Evolutionary conservation across 1,140 invertebrate genomes (phyloP), one percentile per base, ranked within the genome.

Genomic region (Chlorops oryzae): DNA sequence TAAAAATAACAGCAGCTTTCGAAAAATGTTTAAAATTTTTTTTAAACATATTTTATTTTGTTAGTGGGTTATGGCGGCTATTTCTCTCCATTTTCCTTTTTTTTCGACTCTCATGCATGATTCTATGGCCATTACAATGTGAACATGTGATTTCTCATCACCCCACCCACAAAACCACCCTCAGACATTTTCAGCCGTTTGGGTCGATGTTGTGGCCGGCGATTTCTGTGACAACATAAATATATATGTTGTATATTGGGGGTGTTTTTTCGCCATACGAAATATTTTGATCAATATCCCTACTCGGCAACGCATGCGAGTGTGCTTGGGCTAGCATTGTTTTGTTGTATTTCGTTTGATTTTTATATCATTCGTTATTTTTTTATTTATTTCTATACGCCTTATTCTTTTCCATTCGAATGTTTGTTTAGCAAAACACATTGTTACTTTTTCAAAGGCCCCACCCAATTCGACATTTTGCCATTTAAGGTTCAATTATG

Each of bases 251-350:
- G 47, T 34, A 48, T 52, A 22, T 38, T 41, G 27, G 48, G 59
- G 63, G 63, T 48, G 63, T 63, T 65, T 65, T 66, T 61, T 59
- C 63, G 63, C 65, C 65, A 62, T 62, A 62, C 65, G 63, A 65
- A 51, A 50, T 63, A 65, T 65, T 65, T 65, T 65, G 62, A 64
- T 64, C 62, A 64, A 64, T 64, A 62, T 62, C 59, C 62, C 56
- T 55, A 65, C 62, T 62, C n/a, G 62, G 48, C 54, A 40, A 37
- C 52, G 37, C 41, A 38, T 20, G 43, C 34, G 24, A 52, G 27
- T 20, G 43, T 35, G n/a, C 34, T 39, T 42, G 25, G 34, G 3
- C 37, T 18, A 40, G 54, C 47, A 32, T 54, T 46, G 13, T 7
- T 15, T 17, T 40, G 7, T 6, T 9, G 15, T 20, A 9, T 20